Percentiles rank a stretch among this genome's conserved stretches.
phyloP scores from a whole-genome alignment of 2,797 vertebrate species.

The Pelochelys cantorii region DNA sequence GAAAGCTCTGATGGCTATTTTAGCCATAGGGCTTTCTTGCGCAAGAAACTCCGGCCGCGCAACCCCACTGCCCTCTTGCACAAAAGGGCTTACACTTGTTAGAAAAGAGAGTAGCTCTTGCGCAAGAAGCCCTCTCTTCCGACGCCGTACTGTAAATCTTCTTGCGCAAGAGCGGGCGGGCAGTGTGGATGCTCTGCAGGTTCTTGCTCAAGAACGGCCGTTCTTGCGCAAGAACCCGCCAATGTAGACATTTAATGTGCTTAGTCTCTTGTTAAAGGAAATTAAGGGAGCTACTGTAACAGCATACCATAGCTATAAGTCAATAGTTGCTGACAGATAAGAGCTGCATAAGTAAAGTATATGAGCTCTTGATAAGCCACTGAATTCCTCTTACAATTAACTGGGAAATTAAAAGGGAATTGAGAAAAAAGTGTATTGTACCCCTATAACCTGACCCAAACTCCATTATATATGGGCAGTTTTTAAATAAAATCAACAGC shows the following conservation, averaged over 20 bases:
- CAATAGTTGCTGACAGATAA: background rate
- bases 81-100: no score
- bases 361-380: background rate
- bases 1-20: no score
- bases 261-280: background rate
- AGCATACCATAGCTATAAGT: background rate
- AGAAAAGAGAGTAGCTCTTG: no score
- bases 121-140: no score
- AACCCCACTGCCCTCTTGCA: no score
- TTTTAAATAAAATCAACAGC: background rate
- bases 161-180: no score
- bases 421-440: background rate
- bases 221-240: no score
- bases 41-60: no score
- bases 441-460: background rate
- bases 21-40: no score
- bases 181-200: no score
- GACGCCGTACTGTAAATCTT: no score
- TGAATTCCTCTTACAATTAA: background rate
- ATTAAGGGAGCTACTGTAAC: background rate
- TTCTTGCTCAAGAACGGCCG: no score
- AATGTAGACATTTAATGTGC: background rate
- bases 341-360: background rate
- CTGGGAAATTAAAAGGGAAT: background rate
- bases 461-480: background rate